Evolutionary conservation across 2,113 vertebrate genomes (phyloP), one percentile per base, ranked within the genome.

Genomic region (Urocolius indicus): DNA sequence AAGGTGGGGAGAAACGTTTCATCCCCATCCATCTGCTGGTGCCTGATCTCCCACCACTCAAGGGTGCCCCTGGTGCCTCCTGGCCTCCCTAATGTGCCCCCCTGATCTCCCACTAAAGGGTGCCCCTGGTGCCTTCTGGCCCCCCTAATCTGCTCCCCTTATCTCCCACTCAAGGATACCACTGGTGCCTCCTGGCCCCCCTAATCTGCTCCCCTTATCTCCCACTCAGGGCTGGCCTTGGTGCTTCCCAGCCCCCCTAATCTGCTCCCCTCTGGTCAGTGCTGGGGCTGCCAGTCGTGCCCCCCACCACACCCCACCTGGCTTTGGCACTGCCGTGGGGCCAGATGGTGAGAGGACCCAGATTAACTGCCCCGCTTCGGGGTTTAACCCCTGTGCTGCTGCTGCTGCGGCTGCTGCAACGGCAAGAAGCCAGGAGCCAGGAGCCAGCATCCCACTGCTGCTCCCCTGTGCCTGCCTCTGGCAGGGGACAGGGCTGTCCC

Each of bases 181-280:
- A 52, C 91, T 67, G 0, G 6, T 26, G 55, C 36, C 72, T 78
- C 71, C 2, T 13, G 22, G 41, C 51, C 76, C 72, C 55, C n/a
- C 73, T 89, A 45, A 91, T 84, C 96, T 61, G 73, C 71, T 90
- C 73, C 66, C 71, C 69, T 94, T 88, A 92, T 92, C 86, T 71
- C 61, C 52, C 29, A n/a, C n/a, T n/a, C 30, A 41, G n/a, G 38
- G 9, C 2, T 1, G 4, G 26, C 46, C 57, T 89, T 67, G 0
- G 6, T 26, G 55, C 36, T 67, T 78, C 71, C 2, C 13, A 24
- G 41, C 51, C 76, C 72, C 55, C n/a, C 73, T 89, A 45, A 91
- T 84, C 96, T 61, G 73, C 71, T 90, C 73, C 66, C 71, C n/a
- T n/a, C n/a, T n/a, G n/a, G 88, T n/a, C 91, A 77, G 78, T 17